These are phyloP conservation scores for Xyliphius kryptos DNA, from an alignment of 2,113 vertebrate species.

Conservation along the genomic window DNA sequence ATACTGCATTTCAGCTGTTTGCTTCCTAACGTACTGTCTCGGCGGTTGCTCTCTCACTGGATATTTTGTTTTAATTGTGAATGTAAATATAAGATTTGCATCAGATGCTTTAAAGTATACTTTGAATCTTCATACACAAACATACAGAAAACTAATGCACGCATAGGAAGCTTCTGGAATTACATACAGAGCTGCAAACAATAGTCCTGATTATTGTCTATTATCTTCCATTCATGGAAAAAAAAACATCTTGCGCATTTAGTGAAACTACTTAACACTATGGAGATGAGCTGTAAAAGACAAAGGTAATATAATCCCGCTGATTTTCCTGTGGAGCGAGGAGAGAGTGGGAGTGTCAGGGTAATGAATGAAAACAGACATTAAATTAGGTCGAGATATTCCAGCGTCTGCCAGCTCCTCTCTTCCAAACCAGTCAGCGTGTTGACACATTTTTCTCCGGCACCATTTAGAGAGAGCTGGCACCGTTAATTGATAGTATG, in stretches of 20 bases:
- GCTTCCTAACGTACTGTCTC: too few relatives aligned
- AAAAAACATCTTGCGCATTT: constrained; percentile 1
- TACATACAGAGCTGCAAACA: too few relatives aligned
- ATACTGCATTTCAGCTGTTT: too few relatives aligned
- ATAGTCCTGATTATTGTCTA: too few relatives aligned
- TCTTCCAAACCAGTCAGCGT: constrained; percentile 44
- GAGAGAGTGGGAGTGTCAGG: constrained; percentile 35
- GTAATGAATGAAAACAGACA: constrained; percentile 54
- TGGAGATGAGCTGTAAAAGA: constrained; percentile 30
- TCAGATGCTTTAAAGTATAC: too few relatives aligned
- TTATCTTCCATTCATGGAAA: background rate
- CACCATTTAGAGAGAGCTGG: constrained; percentile 77
- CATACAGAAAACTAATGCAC: too few relatives aligned
- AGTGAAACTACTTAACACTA: constrained; percentile 11
- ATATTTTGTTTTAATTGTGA: too few relatives aligned
- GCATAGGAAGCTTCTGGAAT: too few relatives aligned
- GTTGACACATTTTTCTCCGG: constrained; percentile 51
- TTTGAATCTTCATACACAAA: too few relatives aligned
- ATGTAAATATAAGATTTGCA: too few relatives aligned
- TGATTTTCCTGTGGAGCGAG: constrained; percentile 35
- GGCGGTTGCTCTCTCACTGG: too few relatives aligned
- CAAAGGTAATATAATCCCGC: constrained; percentile 64
- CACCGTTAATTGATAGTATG: constrained; percentile 91
- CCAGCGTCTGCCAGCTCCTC: constrained; percentile 49
- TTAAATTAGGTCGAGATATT: too few relatives aligned